phyloP scores from a whole-genome alignment of 2,888 invertebrate species.

The Cosmia trapezina region DNA sequence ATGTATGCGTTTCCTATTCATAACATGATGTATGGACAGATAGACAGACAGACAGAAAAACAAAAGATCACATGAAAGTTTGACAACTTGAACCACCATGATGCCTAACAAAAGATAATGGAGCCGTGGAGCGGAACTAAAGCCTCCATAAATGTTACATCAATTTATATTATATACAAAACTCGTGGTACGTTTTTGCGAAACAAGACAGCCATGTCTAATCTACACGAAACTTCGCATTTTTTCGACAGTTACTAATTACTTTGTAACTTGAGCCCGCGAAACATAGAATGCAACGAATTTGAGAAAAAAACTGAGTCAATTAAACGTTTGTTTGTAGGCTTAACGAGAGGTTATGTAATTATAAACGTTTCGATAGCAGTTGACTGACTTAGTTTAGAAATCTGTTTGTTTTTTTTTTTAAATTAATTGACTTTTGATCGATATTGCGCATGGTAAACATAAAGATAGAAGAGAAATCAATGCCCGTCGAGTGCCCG shows the following conservation, averaged over 20 bases:
- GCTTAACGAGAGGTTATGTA: conserved; percentile 35
- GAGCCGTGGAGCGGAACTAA: conserved; percentile 54
- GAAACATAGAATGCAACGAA: conserved; percentile 37
- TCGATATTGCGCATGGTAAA: background rate
- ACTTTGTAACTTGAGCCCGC: conserved; percentile 41
- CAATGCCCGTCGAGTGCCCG: too few relatives aligned
- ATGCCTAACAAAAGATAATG: conserved; percentile 54
- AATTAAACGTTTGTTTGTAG: conserved; percentile 18
- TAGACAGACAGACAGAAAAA: conserved; percentile 24
- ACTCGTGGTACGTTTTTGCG: conserved; percentile 52
- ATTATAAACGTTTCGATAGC: conserved; percentile 23
- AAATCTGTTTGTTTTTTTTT: conserved; percentile 12
- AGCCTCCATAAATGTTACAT: conserved; percentile 49
- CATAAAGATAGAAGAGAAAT: background rate
- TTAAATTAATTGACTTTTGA: background rate
- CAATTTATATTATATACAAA: conserved; percentile 47
- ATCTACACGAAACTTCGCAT: conserved; percentile 52
- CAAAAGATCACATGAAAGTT: conserved; percentile 36
- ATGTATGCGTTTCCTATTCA: conserved; percentile 22
- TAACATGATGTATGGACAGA: conserved; percentile 17
- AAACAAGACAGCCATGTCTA: conserved; percentile 53
- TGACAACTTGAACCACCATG: conserved; percentile 28
- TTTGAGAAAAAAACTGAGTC: conserved; percentile 20
- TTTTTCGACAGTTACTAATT: conserved; percentile 60
- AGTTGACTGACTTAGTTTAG: conserved; percentile 22